phyloP scores from a whole-genome alignment of 2,888 invertebrate species.

The Lacanobia oleracea region DNA sequence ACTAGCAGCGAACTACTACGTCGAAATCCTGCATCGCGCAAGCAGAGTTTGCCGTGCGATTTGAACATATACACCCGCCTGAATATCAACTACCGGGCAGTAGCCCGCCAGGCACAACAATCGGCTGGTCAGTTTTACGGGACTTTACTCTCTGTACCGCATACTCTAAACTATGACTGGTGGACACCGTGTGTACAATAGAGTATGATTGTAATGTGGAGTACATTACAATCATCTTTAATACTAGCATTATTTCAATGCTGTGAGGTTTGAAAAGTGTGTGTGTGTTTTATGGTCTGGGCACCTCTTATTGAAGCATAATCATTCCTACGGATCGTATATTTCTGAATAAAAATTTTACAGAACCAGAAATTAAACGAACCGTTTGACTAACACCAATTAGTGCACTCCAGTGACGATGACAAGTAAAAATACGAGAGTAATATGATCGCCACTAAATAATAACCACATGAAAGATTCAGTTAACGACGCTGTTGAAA shows the following conservation, averaged over 20 bases:
- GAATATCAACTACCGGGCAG: no score
- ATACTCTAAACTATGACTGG: no score
- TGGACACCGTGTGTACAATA: background rate
- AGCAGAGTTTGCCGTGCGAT: no score
- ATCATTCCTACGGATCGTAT: background rate
- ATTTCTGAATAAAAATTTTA: background rate
- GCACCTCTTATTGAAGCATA: background rate
- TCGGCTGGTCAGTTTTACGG: no score
- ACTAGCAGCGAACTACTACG: no score
- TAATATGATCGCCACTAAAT: constrained; percentile 73
- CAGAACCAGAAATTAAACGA: constrained; percentile 47
- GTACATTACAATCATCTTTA: background rate
- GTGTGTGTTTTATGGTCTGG: background rate
- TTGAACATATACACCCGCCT: no score
- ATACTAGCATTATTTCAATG: background rate
- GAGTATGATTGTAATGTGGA: background rate
- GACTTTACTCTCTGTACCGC: no score
- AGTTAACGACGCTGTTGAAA: constrained; percentile 75
- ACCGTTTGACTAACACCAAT: constrained; percentile 68
- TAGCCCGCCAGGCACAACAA: no score
- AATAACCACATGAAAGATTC: constrained; percentile 74
- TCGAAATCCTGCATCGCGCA: no score
- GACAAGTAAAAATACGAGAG: constrained; percentile 63
- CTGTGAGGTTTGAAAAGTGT: background rate
- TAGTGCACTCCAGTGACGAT: constrained; percentile 66